phyloP scores from a whole-genome alignment of 1,140 invertebrate species.

The Drosophila bocqueti region DNA sequence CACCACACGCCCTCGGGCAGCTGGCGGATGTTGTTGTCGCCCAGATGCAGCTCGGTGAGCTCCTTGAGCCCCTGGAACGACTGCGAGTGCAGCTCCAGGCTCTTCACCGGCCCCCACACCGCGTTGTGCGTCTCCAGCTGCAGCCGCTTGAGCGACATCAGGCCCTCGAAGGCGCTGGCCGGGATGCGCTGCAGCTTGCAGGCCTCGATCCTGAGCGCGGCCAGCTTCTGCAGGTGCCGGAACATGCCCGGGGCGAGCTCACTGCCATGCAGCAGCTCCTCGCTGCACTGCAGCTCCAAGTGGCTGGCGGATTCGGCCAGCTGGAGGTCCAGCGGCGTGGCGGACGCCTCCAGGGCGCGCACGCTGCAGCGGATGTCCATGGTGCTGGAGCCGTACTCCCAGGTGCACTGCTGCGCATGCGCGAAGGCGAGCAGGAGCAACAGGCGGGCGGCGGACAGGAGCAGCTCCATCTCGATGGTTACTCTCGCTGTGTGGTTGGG shows the following conservation, averaged over 20 bases:
- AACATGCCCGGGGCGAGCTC: conserved; percentile 88
- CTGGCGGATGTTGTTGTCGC: conserved; percentile 90
- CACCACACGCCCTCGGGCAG: conserved; percentile 91
- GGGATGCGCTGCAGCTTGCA: conserved; percentile 91
- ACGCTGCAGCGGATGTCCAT: conserved; percentile 87
- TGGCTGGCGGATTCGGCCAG: conserved; percentile 89
- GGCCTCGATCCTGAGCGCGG: conserved; percentile 89
- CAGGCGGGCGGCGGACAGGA: conserved; percentile 38
- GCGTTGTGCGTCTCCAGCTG: conserved; percentile 89
- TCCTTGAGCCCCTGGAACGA: conserved; percentile 89
- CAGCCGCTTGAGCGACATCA: conserved; percentile 89
- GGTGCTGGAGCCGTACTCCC: conserved; percentile 82
- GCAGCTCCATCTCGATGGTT: conserved; percentile 2
- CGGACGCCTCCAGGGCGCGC: conserved; percentile 85
- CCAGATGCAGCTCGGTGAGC: conserved; percentile 89
- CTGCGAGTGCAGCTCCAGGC: conserved; percentile 87
- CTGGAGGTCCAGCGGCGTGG: conserved; percentile 85
- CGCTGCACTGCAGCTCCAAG: conserved; percentile 89
- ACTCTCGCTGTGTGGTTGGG: neutral
- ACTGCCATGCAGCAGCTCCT: conserved; percentile 89
- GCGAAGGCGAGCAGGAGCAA: conserved; percentile 47
- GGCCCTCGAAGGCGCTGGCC: conserved; percentile 89
- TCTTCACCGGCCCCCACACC: conserved; percentile 88
- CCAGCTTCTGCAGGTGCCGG: conserved; percentile 88
- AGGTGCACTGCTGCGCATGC: conserved; percentile 83